Base-by-base conservation (phyloP, 2,113 vertebrate genomes). In the Saiga tatarica region DNA sequence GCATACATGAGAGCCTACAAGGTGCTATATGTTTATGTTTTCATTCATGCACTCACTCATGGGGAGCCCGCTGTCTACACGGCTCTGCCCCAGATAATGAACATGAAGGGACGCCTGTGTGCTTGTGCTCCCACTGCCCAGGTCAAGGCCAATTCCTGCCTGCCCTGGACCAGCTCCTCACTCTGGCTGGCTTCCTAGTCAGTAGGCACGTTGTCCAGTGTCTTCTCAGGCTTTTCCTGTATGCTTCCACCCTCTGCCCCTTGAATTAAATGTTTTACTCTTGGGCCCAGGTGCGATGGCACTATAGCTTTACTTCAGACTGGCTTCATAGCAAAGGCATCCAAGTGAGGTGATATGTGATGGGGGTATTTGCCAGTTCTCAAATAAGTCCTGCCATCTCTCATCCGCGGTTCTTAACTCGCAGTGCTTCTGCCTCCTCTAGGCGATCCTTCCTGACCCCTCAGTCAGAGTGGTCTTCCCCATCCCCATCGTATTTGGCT, bases 111-210 rank as follows among this genome's bases (percentile, higher is more conserved):
- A 57, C 42, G 30, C 2, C 33, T 64, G 25, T 28, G 30, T 26
- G 2, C 6, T 3, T 3, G 1, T 6, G 15, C 2, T 39, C 36
- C 17, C 26, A 2, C 17, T 89, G 26, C 42, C 52, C 26, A 45
- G 12, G 12, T 39, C 2, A 9, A 95, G 53, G 26, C 47, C 71
- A 6, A 2, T 17, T 28, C 6, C 11, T 79, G 2, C 45, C 50
- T 76, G 36, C 60, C 57, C 59, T 52, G 55, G 5, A 52, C 45
- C 3, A 50, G 5, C 12, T 47, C 30, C 33, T 88, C 16, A 5
- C 15, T 79, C n/a, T 71, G 9, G 13, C 47, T 60, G 30, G n/a
- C 19, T 95, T 87, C 15, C 15, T 33, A 28, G 42, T 47, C 52
- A 23, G 7, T 23, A 30, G 39, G 71, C n/a, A 6, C 3, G 3